Conservation (phyloP, 2,888 invertebrate genomes). For the Stictocephala bisonia region DNA sequence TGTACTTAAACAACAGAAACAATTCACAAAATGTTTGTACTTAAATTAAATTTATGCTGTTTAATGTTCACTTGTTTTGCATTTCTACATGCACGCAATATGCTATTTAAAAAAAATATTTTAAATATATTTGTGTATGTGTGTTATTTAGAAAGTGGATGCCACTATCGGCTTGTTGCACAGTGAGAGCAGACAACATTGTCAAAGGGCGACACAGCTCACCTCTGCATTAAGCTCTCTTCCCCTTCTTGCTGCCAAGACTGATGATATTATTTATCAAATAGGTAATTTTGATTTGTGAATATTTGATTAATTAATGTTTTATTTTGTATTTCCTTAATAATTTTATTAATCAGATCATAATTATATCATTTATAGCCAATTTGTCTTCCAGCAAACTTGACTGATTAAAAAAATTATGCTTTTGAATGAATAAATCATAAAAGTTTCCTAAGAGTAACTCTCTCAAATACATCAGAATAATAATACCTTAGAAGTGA, state of each 20-base stretch:
- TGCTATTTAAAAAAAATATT: too few species aligned
- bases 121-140: too few species aligned
- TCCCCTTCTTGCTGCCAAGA: neutral
- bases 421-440: neutral
- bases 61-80: too few species aligned
- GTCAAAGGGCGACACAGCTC: neutral
- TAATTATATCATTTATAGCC: neutral
- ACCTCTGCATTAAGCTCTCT: neutral
- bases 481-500: too few species aligned
- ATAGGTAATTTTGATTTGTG: neutral
- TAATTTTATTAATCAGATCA: neutral
- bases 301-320: neutral
- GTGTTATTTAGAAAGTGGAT: conserved; percentile 24
- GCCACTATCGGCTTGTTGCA: conserved; percentile 2
- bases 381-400: neutral
- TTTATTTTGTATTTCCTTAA: neutral
- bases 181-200: neutral
- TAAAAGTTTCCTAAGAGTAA: too few species aligned
- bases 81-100: too few species aligned
- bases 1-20: too few species aligned
- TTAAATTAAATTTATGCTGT: too few species aligned
- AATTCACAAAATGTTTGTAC: too few species aligned
- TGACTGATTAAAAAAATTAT: neutral
- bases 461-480: too few species aligned
- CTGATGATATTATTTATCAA: conserved; percentile 16